Evolutionary conservation across 2,888 invertebrate genomes (phyloP).

Genomic region (Rhopalosiphum nymphaeae): DNA sequence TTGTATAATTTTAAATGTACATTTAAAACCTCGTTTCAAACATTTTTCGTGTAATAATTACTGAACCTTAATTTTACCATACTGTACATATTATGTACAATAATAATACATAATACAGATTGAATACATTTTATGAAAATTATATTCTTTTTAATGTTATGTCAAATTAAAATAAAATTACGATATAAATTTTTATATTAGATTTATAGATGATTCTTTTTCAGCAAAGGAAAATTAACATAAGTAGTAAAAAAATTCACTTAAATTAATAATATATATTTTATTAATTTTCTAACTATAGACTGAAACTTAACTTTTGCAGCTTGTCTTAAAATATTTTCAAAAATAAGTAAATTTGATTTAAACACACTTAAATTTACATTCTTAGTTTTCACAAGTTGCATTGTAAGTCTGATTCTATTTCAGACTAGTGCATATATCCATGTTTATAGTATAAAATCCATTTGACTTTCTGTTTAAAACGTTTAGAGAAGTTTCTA

Average conservation of each 20-base stretch:
- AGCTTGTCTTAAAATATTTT: neutral
- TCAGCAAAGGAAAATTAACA: neutral
- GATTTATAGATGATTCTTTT: neutral
- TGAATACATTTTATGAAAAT: neutral
- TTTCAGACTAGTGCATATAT: neutral
- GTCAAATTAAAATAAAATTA: neutral
- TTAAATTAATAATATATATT: neutral
- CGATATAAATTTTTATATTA: neutral
- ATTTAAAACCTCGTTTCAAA: too few relatives aligned
- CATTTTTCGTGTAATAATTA: too few relatives aligned
- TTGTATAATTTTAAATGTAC: too few relatives aligned
- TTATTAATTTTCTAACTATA: neutral
- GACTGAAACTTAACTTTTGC: neutral
- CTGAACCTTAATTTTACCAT: too few relatives aligned
- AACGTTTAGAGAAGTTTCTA: neutral
- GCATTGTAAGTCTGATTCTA: neutral
- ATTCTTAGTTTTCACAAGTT: neutral
- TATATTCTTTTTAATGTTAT: neutral
- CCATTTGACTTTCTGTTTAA: neutral
- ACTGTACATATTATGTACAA: too few relatives aligned
- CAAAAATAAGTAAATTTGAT: neutral
- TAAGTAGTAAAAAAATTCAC: neutral
- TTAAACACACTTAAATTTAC: neutral
- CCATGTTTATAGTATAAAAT: neutral
- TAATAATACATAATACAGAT: too few relatives aligned